Base-by-base conservation (phyloP, 1,140 invertebrate species). In the Pemphigus obesinymphae region DNA sequence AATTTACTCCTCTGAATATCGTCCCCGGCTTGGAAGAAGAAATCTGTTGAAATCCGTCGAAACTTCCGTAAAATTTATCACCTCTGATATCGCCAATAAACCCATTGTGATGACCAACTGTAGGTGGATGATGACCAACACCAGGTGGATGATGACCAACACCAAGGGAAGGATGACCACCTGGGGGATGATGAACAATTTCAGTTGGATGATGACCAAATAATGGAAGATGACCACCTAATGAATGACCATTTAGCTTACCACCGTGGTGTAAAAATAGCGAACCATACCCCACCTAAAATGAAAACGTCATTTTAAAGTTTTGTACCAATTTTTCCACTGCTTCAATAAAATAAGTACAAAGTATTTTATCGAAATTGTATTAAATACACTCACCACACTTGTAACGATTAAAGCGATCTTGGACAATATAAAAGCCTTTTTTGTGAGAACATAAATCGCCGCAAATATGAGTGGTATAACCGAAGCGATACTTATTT, bases 381-480 rank as follows among this genome's bases (percentile, higher is more conserved):
- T n/a, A n/a, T n/a, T n/a, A n/a, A n/a, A n/a, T n/a, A n/a, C 20
- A 34, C 82, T 50, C 15, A 83, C 78, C 2, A 82, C 43, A 48
- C 83, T 82, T 23, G 82, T 83, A 23, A 84, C 20, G 15, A 84
- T 37, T 43, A 84, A 58, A 2, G 83, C 82, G 37, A 84, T 45
- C 26, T 84, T 84, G 20, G 83, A 84, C 43, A 84, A 29, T 15
- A 84, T 45, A n/a, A 84, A 53, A 3, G 84, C 84, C 45, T 84
- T 84, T 68, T 84, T 84, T 7, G 81, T 82, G 15, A 84, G 76
- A 26, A 84, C 29, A 55, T 83, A 82, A 5, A 84, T 40, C 31
- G 40, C 68, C 17, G 50, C 83, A 37, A 84, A 83, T 4, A 84
- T 23, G 15, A 84, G 37, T 10, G 84, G 84, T 15, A 84, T 55